Evolutionary conservation across 2,113 vertebrate genomes (phyloP).

Genomic region (Semnornis frantzii): DNA sequence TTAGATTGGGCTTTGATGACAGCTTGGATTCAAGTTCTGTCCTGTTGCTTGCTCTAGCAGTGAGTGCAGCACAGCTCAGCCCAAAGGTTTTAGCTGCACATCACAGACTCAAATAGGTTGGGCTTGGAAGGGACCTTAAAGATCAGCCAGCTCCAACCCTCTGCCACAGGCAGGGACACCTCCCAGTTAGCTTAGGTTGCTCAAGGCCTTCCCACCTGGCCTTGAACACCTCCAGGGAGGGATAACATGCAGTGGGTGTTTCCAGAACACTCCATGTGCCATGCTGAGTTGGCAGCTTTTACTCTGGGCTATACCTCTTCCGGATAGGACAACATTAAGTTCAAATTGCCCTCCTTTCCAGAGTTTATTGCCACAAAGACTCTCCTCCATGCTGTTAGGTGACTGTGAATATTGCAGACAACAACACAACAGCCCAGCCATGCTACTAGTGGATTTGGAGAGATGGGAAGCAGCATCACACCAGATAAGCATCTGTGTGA

Average conservation of each 20-base stretch:
- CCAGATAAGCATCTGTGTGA: constrained; percentile 16
- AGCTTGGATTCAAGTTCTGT: not conserved
- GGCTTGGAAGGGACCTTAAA: too few relatives aligned
- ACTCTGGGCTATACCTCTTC: not conserved
- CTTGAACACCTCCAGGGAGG: too few relatives aligned
- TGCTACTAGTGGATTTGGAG: constrained; percentile 14
- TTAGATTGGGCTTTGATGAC: not conserved
- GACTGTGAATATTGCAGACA: constrained; percentile 25
- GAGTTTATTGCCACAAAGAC: not conserved
- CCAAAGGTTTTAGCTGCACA: not conserved
- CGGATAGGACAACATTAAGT: not conserved
- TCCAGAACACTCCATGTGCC: not conserved
- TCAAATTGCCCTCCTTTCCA: not conserved
- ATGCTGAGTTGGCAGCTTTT: not conserved
- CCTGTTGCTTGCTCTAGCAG: not conserved
- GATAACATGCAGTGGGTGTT: rapidly evolving
- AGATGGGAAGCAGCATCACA: constrained; percentile 28
- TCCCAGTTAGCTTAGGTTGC: too few relatives aligned
- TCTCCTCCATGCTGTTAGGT: constrained; percentile 35
- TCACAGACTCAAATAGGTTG: too few relatives aligned
- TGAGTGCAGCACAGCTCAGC: not conserved
- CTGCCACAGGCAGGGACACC: too few relatives aligned
- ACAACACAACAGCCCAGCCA: constrained; percentile 34
- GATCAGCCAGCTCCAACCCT: too few relatives aligned
- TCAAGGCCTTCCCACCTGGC: too few relatives aligned